phyloP scores from a whole-genome alignment of 2,797 vertebrate species.

The Peromyscus aztecus region DNA sequence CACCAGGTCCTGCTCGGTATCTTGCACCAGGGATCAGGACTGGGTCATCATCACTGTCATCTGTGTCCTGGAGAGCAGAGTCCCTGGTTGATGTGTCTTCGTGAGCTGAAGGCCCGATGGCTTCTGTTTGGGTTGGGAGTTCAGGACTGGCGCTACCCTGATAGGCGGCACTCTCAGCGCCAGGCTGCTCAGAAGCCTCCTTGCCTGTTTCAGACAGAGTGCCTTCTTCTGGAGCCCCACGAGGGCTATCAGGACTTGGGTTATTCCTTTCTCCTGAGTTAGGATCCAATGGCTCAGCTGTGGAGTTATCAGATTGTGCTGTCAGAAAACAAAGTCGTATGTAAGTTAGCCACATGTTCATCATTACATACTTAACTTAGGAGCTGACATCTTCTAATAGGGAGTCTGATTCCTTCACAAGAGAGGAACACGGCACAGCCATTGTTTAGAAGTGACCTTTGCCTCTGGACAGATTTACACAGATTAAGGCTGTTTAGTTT shows the following conservation, averaged over 20 bases:
- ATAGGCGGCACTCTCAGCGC: constrained; percentile 69
- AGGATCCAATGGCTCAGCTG: constrained; percentile 79
- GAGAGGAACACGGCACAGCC: background rate
- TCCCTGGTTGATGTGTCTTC: constrained; percentile 87
- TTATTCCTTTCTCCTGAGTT: constrained; percentile 62
- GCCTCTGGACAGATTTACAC: background rate
- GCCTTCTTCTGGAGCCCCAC: constrained; percentile 72
- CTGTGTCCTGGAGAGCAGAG: constrained; percentile 93
- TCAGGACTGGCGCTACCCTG: constrained; percentile 51
- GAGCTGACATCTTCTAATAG: background rate
- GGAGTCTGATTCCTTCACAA: background rate
- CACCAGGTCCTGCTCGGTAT: constrained; percentile 94
- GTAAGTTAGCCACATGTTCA: background rate
- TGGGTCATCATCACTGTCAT: constrained; percentile 97
- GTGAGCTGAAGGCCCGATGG: constrained; percentile 79
- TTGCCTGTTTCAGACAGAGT: constrained; percentile 52
- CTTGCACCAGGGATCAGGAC: constrained; percentile 96
- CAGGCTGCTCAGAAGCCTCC: constrained; percentile 28
- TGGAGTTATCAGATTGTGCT: constrained; percentile 74
- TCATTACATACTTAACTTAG: background rate
- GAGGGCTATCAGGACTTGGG: background rate
- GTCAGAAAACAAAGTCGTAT: constrained; percentile 60
- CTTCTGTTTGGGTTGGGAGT: constrained; percentile 85
- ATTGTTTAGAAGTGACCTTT: background rate
- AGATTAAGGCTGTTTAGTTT: background rate